Percentiles rank a stretch among this genome's conserved stretches.
phyloP scores from a whole-genome alignment of 1,140 invertebrate genomes.

The Drosophila ambigua region DNA sequence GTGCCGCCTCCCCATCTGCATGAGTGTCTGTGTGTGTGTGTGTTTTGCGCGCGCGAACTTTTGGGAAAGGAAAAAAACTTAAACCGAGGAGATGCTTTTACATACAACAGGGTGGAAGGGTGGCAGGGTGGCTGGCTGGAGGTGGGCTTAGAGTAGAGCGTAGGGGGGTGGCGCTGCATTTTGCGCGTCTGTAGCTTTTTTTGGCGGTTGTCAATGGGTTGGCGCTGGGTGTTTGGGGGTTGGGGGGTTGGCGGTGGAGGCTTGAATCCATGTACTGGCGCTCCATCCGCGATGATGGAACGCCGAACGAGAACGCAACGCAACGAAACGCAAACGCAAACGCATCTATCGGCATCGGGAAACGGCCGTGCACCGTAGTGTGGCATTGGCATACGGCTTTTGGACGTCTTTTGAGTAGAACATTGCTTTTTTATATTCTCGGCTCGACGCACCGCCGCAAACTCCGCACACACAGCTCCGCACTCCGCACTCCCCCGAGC shows the following conservation, averaged over 20 bases:
- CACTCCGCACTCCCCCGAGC: too few relatives aligned
- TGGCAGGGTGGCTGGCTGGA: too few relatives aligned
- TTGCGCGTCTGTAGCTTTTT: conserved; percentile 71
- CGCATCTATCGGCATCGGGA: conserved; percentile 72
- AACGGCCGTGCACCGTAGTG: conserved; percentile 74
- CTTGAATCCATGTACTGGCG: conserved; percentile 11
- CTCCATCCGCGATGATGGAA: conserved; percentile 56
- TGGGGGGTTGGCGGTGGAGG: conserved; percentile 12
- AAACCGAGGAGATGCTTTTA: conserved; percentile 64
- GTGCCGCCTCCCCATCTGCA: not conserved
- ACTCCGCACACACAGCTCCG: too few relatives aligned
- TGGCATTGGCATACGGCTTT: conserved; percentile 78
- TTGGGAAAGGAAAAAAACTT: conserved; percentile 77
- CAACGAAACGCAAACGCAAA: conserved; percentile 27
- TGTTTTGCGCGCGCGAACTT: conserved; percentile 74
- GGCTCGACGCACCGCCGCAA: conserved; percentile 65
- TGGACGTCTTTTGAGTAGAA: conserved; percentile 83
- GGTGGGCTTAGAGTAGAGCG: not conserved
- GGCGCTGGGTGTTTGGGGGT: not conserved
- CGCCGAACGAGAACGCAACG: conserved; percentile 73
- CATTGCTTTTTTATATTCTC: conserved; percentile 84
- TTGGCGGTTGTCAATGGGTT: conserved; percentile 55
- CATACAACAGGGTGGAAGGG: conserved; percentile 41
- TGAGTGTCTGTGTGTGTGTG: conserved; percentile 35
- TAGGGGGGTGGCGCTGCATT: conserved; percentile 53